Conservation (phyloP, 2,888 invertebrate species). For the Phyllotreta striolata region DNA sequence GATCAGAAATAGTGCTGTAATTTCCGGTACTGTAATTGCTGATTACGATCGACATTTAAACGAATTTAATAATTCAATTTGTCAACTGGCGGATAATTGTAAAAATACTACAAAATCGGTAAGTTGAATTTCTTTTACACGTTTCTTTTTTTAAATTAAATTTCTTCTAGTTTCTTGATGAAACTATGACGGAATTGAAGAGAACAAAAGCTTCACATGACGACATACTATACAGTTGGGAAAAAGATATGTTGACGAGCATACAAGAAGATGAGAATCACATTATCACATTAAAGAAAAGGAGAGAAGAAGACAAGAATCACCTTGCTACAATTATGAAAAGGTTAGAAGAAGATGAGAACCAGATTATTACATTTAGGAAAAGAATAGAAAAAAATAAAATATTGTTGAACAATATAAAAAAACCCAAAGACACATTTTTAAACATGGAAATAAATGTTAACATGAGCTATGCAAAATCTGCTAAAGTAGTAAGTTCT, state of each 20-base stretch:
- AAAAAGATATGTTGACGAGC: slow-evolving; percentile 14
- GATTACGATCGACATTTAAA: slow-evolving; percentile 19
- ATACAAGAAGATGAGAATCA: slow-evolving; percentile 24
- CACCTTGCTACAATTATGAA: slow-evolving; percentile 23
- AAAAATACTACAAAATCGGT: slow-evolving; percentile 26
- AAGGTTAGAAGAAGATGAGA: slow-evolving; percentile 26
- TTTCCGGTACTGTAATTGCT: slow-evolving; percentile 17
- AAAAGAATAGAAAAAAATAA: slow-evolving; percentile 27
- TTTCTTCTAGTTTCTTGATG: slow-evolving; percentile 25
- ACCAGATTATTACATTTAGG: slow-evolving; percentile 15
- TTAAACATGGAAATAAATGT: slow-evolving; percentile 5
- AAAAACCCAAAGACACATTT: slow-evolving; percentile 19
- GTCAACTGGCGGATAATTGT: slow-evolving; percentile 21
- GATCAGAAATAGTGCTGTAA: slow-evolving; percentile 15
- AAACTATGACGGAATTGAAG: slow-evolving; percentile 10
- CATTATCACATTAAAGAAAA: slow-evolving; percentile 19
- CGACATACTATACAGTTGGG: slow-evolving; percentile 9
- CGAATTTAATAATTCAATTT: slow-evolving; percentile 14
- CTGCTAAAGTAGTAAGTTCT: slow-evolving; percentile 26
- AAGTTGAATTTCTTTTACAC: slow-evolving; percentile 1
- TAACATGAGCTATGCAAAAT: slow-evolving; percentile 7
- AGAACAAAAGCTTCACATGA: slow-evolving; percentile 7
- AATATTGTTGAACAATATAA: slow-evolving; percentile 15
- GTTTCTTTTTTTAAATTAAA: not conserved
- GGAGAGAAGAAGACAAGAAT: slow-evolving; percentile 24